These are phyloP conservation scores for Aplocera efformata DNA, from an alignment of 2,888 invertebrate species.

Conservation along the genomic window DNA sequence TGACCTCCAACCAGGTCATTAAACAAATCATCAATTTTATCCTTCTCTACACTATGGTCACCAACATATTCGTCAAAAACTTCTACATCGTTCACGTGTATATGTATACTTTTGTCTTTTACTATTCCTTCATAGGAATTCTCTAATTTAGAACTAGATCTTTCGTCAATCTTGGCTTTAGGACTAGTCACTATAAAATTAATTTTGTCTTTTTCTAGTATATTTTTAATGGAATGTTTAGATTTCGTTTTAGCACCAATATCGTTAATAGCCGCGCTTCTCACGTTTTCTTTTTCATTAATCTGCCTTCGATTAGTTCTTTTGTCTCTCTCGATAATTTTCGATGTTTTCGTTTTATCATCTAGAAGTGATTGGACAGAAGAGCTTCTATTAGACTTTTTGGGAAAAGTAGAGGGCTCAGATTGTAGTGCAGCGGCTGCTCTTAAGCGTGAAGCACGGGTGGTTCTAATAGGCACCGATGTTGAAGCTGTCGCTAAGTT, in stretches of 20 bases:
- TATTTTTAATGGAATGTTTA: conserved; percentile 75
- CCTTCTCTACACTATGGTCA: conserved; percentile 56
- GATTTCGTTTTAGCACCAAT: conserved; percentile 77
- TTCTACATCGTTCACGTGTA: conserved; percentile 55
- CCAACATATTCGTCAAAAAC: conserved; percentile 62
- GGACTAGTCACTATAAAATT: conserved; percentile 66
- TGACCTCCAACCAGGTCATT: conserved; percentile 54
- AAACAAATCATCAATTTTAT: conserved; percentile 65
- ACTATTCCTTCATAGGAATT: conserved; percentile 46
- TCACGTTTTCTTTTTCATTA: conserved; percentile 65
- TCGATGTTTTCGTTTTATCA: conserved; percentile 60
- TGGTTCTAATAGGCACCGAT: conserved; percentile 83
- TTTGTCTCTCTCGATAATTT: conserved; percentile 72
- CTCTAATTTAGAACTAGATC: conserved; percentile 46
- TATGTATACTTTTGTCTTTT: conserved; percentile 37
- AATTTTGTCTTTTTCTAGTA: conserved; percentile 74
- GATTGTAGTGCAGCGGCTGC: conserved; percentile 79
- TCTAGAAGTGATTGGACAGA: conserved; percentile 66
- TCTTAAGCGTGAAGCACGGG: conserved; percentile 85
- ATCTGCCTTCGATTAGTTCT: conserved; percentile 50
- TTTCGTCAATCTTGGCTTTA: conserved; percentile 60
- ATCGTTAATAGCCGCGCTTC: conserved; percentile 54
- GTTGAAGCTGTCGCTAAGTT: conserved; percentile 67
- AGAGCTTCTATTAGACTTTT: conserved; percentile 65
- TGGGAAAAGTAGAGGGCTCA: conserved; percentile 53